Percentiles rank a stretch among this genome's conserved stretches.
These are phyloP conservation scores for Raphicerus campestris DNA, from an alignment of 2,113 vertebrate genomes.

Conservation along the genomic window DNA sequence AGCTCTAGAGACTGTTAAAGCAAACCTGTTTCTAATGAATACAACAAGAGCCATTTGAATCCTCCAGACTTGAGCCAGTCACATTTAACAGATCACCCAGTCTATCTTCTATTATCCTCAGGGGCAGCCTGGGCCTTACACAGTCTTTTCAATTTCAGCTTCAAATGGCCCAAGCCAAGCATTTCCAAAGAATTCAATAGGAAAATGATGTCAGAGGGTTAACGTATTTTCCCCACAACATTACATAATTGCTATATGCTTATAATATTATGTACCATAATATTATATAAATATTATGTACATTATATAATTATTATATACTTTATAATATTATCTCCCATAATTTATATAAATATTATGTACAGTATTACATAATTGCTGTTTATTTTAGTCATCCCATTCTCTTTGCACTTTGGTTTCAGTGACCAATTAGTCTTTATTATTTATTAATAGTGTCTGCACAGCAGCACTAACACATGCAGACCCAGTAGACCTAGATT, in stretches of 20 bases:
- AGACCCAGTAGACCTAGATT: not conserved
- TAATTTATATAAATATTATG: not conserved
- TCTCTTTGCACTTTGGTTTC: not conserved
- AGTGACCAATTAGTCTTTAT: slow-evolving; percentile 4
- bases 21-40: slow-evolving; percentile 56
- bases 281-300: not conserved
- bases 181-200: not conserved
- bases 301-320: not conserved
- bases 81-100: not conserved
- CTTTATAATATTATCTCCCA: not conserved
- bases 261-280: not conserved
- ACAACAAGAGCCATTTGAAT: slow-evolving; percentile 51
- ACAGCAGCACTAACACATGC: not conserved
- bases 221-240: not conserved
- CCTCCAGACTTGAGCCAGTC: not conserved
- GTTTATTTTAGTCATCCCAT: not conserved
- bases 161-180: not conserved
- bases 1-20: slow-evolving; percentile 69
- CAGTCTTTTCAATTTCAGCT: slow-evolving; percentile 50
- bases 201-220: not conserved
- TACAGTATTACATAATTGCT: not conserved
- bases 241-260: not conserved
- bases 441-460: not conserved
- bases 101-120: slow-evolving; percentile 23
- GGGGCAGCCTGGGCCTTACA: not conserved